A percentile compares a stretch with the other conserved stretches of the same genome.
These are phyloP conservation scores for Otus scops DNA, from an alignment of 2,797 vertebrate genomes.

Conservation along the genomic window DNA sequence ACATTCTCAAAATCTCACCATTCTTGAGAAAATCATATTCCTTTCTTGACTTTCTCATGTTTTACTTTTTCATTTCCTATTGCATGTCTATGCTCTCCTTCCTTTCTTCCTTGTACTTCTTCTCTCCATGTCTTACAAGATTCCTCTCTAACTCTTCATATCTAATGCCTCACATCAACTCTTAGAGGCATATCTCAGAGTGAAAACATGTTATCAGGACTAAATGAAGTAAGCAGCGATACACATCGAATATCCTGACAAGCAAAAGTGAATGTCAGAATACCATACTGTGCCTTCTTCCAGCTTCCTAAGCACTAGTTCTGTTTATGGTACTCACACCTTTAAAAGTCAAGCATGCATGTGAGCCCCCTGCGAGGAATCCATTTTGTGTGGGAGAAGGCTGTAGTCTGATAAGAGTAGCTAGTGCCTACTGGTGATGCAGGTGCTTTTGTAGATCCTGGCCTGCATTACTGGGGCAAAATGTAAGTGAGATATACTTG, in stretches of 20 bases:
- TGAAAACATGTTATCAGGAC: neutral
- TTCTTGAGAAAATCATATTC: neutral
- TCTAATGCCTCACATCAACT: neutral
- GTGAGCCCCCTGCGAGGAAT: neutral
- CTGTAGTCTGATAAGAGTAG: neutral
- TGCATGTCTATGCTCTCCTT: neutral
- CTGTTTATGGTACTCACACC: neutral
- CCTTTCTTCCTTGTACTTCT: neutral
- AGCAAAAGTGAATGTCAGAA: neutral
- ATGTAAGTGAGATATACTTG: neutral
- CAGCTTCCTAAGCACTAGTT: neutral
- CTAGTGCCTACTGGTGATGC: neutral
- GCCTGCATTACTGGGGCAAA: neutral
- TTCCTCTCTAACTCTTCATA: neutral
- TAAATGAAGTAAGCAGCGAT: neutral
- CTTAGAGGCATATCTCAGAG: neutral
- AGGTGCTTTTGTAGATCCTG: neutral
- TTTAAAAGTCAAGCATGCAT: neutral
- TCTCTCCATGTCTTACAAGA: neutral
- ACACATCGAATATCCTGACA: neutral
- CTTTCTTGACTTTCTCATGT: neutral
- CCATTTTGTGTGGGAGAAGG: neutral
- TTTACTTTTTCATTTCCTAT: neutral
- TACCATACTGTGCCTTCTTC: neutral
- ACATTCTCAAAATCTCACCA: neutral